phyloP scores from a whole-genome alignment of 1,140 invertebrate species.

The Meteorus sp. region DNA sequence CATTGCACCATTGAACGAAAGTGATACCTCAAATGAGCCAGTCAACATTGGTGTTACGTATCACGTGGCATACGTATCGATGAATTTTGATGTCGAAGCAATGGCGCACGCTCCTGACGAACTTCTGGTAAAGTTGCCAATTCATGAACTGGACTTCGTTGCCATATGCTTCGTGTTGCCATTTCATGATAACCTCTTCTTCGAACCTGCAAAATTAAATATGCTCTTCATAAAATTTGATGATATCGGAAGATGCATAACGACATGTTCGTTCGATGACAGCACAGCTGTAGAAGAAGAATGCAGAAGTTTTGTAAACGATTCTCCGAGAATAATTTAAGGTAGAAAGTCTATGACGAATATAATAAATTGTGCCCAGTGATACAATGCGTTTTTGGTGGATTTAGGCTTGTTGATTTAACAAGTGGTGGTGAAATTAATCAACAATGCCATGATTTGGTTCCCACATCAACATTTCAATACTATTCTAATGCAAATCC shows the following conservation, averaged over 20 bases:
- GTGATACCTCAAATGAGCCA: not conserved
- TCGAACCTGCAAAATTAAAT: conserved; percentile 40
- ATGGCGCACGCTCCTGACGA: conserved; percentile 52
- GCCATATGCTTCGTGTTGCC: conserved; percentile 50
- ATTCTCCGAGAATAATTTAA: no score
- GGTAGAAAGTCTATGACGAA: no score
- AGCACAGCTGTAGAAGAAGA: no score
- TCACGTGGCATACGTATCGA: conserved; percentile 44
- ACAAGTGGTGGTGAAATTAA: no score
- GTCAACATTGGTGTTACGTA: conserved; percentile 35
- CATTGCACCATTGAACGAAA: conserved; percentile 10
- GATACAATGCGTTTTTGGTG: no score
- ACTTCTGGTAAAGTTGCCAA: conserved; percentile 52
- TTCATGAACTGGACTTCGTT: conserved; percentile 53
- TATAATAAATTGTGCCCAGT: no score
- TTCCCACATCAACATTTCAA: no score
- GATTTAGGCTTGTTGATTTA: conserved; percentile 9
- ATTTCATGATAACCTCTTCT: conserved; percentile 52
- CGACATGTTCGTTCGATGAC: no score
- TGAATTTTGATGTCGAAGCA: conserved; percentile 52
- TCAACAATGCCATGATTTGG: no score
- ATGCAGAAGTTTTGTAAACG: no score
- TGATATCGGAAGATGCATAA: no score
- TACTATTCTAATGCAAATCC: no score
- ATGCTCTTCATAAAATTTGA: not conserved